phyloP scores from a whole-genome alignment of 2,113 vertebrate genomes.

The Prionailurus viverrinus region DNA sequence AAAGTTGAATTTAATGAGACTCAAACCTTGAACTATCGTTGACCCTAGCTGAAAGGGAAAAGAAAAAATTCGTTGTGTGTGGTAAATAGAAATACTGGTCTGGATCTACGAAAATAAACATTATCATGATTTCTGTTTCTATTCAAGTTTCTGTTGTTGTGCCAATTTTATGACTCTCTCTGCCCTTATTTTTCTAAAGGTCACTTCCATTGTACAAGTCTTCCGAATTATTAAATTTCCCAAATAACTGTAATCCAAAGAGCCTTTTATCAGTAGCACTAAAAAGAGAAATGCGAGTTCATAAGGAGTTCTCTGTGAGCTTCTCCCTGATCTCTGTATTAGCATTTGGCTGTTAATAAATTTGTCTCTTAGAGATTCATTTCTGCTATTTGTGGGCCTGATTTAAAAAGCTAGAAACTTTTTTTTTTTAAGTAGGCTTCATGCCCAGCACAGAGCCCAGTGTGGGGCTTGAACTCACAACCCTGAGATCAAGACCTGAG shows the following conservation, averaged over 20 bases:
- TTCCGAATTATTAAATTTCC: background rate
- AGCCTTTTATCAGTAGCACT: background rate
- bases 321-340: background rate
- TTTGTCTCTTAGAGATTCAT: background rate
- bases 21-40: conserved; percentile 18
- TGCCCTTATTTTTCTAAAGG: conserved; percentile 26
- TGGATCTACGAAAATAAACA: conserved; percentile 46
- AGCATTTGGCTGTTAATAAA: background rate
- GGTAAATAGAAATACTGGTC: background rate
- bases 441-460: too few species aligned
- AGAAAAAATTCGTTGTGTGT: conserved; percentile 23
- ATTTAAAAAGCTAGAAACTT: background rate
- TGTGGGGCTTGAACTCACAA: too few species aligned
- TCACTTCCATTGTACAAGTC: background rate
- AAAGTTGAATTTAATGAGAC: conserved; percentile 57
- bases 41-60: conserved; percentile 12
- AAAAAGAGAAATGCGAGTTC: background rate
- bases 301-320: background rate
- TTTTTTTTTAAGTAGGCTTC: too few species aligned
- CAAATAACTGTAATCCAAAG: background rate
- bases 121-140: background rate
- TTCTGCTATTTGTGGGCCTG: background rate
- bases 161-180: background rate
- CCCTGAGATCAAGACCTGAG: too few species aligned
- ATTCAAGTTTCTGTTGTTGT: background rate